Evolutionary conservation across 2,113 vertebrate species (phyloP), one percentile per base, ranked within the genome.

Genomic region (Etheostoma cragini): DNA sequence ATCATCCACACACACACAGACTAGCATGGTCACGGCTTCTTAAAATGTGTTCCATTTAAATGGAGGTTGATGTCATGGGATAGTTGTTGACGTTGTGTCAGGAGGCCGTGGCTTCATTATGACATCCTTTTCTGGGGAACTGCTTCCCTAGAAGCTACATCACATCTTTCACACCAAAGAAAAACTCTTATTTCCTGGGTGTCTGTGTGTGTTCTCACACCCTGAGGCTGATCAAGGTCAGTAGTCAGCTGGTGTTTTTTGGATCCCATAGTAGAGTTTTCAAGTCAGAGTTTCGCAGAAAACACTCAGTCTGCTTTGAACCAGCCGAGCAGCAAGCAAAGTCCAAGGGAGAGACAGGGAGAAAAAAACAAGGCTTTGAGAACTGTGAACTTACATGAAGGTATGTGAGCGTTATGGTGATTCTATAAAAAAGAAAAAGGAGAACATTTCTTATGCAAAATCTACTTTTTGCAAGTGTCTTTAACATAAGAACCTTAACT

Each of bases 171-270:
- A n/a, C 10, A 19, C 14, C 6, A 30, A 66, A 83, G 76, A 88
- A 84, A 79, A 19, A 33, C 72, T 72, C 26, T 89, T 87, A 80
- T 92, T 89, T 30, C 64, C 61, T 54, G 26, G 65, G 66, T 64
- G 10, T 45, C 15, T 47, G 47, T 12, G 30, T 52, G 49, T 47
- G 26, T 72, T 69, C 56, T 50, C 42, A 3, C 85, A 26, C 84
- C 89, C 67, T 24, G 66, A 71, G 86, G 89, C 69, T 16, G 2
- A 30, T 79, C 64, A 17, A 75, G 84, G 79, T 78, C 82, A 71
- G 74, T 8, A 91, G 91, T 93, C 91, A 91, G 91, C 89, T 92
- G 90, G 72, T 91, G 76, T 78, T 77, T 21, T 76, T 82, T 62
- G 82, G 83, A 85, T 76, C 65, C 61, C 30, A 53, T 65, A 47